Evolutionary conservation across 2,113 vertebrate genomes (phyloP).

Genomic region (Siniperca chuatsi): DNA sequence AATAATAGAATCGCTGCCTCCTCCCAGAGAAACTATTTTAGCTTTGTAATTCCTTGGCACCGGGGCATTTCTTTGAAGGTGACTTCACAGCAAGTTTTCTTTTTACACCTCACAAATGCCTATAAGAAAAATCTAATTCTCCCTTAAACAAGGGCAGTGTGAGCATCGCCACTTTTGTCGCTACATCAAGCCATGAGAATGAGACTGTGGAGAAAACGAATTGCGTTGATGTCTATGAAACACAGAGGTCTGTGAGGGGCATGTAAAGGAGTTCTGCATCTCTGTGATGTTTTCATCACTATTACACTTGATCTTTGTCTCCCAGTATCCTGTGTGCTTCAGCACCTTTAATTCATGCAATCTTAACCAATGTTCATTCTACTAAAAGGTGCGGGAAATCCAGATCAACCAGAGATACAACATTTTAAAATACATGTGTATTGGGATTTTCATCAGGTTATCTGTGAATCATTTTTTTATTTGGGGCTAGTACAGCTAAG

Average conservation of each 20-base stretch:
- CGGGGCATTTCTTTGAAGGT: constrained; percentile 85
- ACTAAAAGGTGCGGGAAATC: neutral
- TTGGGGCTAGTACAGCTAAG: neutral
- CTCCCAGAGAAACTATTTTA: constrained; percentile 84
- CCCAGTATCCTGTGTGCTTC: constrained; percentile 20
- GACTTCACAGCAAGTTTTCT: constrained; percentile 82
- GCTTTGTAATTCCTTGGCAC: constrained; percentile 83
- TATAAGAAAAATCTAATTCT: constrained; percentile 77
- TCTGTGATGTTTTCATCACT: constrained; percentile 41
- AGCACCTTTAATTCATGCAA: constrained; percentile 30
- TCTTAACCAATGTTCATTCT: constrained; percentile 2
- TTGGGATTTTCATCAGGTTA: neutral
- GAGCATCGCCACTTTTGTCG: constrained; percentile 56
- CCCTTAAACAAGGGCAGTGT: constrained; percentile 67
- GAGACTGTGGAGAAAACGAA: constrained; percentile 46
- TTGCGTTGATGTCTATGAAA: constrained; percentile 49
- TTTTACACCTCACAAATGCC: constrained; percentile 69
- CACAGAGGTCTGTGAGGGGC: constrained; percentile 33
- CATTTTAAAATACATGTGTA: constrained; percentile 2
- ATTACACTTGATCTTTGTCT: constrained; percentile 57
- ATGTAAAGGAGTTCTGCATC: constrained; percentile 29
- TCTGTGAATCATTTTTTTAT: constrained; percentile 1
- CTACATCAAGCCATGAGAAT: constrained; percentile 48
- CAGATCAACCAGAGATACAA: neutral
- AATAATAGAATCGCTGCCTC: constrained; percentile 85